Conservation (phyloP, 2,888 invertebrate genomes). For the Parnassius glacialis region DNA sequence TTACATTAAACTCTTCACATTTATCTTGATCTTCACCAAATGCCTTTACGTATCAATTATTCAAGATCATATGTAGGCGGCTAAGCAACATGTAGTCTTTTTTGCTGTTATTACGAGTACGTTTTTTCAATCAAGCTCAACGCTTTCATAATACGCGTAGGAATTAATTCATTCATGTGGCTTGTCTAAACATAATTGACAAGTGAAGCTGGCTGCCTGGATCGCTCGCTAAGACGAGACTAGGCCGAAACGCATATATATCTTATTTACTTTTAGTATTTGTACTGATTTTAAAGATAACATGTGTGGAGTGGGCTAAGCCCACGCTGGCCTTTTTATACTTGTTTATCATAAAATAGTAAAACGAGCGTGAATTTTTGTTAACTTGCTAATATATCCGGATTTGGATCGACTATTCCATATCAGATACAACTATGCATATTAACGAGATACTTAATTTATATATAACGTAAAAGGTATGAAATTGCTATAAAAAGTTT, state of each 20-base stretch:
- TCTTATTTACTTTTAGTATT: too few species aligned
- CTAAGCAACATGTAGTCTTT: neutral
- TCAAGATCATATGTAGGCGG: conserved; percentile 7
- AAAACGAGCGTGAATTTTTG: conserved; percentile 7
- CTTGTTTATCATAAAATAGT: neutral
- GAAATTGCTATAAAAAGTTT: too few species aligned
- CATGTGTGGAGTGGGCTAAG: too few species aligned
- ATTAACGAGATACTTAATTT: neutral
- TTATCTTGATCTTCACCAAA: too few species aligned
- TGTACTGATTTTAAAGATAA: too few species aligned
- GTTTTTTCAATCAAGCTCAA: neutral
- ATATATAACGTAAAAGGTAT: too few species aligned
- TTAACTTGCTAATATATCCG: conserved; percentile 9
- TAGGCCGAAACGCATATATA: too few species aligned
- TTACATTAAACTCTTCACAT: too few species aligned
- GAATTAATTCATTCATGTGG: conserved; percentile 10
- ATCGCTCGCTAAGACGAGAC: too few species aligned
- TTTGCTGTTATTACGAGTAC: neutral
- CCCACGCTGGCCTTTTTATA: too few species aligned
- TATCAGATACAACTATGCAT: neutral
- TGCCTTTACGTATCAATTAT: neutral
- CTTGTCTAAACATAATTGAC: too few species aligned
- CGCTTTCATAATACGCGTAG: conserved; percentile 1
- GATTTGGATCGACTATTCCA: conserved; percentile 8
- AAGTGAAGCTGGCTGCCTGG: too few species aligned